Conservation (phyloP, 2,113 vertebrate species). For the Strix uralensis region DNA sequence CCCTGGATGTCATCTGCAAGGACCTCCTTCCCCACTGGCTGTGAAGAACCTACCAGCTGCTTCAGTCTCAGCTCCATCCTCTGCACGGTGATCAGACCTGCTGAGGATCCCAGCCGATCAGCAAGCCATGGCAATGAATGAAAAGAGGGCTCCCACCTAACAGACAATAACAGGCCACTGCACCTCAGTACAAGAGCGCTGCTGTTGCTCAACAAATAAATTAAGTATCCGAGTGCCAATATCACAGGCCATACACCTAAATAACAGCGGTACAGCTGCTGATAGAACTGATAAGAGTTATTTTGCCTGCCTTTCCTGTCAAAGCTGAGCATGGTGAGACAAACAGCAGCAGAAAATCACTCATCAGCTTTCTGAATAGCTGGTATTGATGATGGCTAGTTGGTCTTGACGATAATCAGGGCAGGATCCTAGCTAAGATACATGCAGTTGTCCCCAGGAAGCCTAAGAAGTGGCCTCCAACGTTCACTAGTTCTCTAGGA, state of each 20-base stretch:
- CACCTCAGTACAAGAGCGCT: neutral
- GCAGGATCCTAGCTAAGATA: neutral
- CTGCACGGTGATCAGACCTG: neutral
- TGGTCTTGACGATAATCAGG: neutral
- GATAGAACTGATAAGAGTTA: neutral
- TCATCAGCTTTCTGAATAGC: neutral
- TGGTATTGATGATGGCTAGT: neutral
- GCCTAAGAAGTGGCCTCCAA: neutral
- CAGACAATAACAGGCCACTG: rapidly evolving
- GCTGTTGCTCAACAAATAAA: neutral
- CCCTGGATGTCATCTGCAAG: neutral
- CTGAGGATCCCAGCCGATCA: neutral
- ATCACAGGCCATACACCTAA: neutral
- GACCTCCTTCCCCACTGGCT: neutral
- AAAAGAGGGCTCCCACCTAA: neutral
- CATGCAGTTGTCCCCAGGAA: neutral
- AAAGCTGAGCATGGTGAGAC: neutral
- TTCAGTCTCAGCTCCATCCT: neutral
- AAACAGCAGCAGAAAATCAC: neutral
- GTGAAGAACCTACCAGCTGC: neutral
- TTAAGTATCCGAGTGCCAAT: neutral
- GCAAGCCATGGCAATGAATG: too few species aligned
- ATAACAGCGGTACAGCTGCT: neutral
- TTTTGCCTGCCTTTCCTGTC: neutral
- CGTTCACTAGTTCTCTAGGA: neutral